Base-by-base conservation (phyloP, 2,797 vertebrate species). In the Pangasius mekongensis region DNA sequence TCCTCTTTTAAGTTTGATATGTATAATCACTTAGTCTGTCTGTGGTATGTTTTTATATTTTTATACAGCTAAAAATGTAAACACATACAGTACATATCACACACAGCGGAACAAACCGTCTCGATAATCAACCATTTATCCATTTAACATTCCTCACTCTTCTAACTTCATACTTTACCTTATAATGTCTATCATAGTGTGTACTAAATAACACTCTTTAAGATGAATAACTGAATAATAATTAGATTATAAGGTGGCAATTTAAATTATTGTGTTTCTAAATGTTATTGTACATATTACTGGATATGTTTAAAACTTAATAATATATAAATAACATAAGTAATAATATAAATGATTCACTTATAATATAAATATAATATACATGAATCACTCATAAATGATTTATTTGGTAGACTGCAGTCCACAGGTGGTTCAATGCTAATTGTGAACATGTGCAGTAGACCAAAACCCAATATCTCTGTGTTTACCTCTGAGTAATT, bases 11-110 rank as follows among this genome's bases (percentile, higher is more conserved):
- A 92, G 93, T 89, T 91, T 58, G 86, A 93, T 91, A 93, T 95
- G 92, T 94, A 95, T 92, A 94, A 92, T 93, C 11, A 64, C 36
- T 14, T 24, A 94, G 94, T 94, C 94, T 94, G 47, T 36, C 56
- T 67, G 60, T 67, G 60, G 22, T 76, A 49, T 60, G 86, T 49
- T 83, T 27, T n/a, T 49, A 67, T 49, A 69, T 22, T n/a, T 69
- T 58, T 20, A 85, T 74, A 49, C 52, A n/a, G 9, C 27, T 43
- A n/a, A 64, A 78, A 33, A 64, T 73, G 6, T 71, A 16, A 27
- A 30, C 36, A 39, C 49, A 69, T 22, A 36, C n/a, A 67, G 47
- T 84, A 52, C 27, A 30, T 36, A 83, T 39, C 33, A 60, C 56
- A 81, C 7, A 22, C 52, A 36, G 52, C 22, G 30, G 7, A 81